These are phyloP conservation scores for Chloroceryle inda DNA, from an alignment of 2,797 vertebrate species.

Conservation along the genomic window DNA sequence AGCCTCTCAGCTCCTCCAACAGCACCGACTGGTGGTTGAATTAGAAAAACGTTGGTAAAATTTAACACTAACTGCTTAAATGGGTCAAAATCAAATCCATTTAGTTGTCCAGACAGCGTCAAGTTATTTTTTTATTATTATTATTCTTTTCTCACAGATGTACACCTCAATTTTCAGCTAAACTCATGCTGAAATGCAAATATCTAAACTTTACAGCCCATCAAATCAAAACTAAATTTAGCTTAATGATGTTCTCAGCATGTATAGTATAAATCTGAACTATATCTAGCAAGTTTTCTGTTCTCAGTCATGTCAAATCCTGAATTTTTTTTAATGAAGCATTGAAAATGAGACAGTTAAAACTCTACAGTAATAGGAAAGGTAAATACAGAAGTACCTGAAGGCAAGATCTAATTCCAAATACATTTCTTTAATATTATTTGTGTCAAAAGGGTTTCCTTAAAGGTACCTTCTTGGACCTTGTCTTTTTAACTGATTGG, in stretches of 20 bases:
- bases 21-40: neutral
- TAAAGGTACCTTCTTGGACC: neutral
- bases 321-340: neutral
- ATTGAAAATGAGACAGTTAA: neutral
- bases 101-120: neutral
- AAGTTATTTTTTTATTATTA: accelerated
- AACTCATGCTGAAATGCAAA: neutral
- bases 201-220: neutral
- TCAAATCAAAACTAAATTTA: neutral
- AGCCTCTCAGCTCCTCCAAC: neutral
- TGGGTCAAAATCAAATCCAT: neutral
- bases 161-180: neutral
- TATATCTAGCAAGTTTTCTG: neutral
- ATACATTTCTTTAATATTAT: neutral
- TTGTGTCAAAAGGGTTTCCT: neutral
- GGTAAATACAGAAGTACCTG: neutral
- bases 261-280: neutral
- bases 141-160: neutral
- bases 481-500: neutral
- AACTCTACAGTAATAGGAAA: neutral
- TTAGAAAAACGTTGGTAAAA: neutral
- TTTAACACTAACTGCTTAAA: neutral
- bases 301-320: neutral
- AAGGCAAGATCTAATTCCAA: neutral
- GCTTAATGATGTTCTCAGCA: neutral